Base-by-base conservation (phyloP, 2,113 vertebrate genomes). In the Tonatia bakeri region DNA sequence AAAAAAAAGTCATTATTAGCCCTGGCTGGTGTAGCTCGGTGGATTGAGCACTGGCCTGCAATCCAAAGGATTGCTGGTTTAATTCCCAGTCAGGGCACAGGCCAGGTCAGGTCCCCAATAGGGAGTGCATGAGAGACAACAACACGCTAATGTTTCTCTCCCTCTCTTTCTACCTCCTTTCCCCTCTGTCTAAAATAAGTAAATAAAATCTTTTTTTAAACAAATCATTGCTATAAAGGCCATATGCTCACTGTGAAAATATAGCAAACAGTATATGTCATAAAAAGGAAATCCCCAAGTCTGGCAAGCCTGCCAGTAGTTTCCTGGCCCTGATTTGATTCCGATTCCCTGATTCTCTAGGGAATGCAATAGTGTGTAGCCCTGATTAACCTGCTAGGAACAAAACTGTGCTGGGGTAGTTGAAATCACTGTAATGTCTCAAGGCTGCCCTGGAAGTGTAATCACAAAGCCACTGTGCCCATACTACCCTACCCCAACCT, bases 201-300 rank as follows among this genome's bases (percentile, higher is more conserved):
- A 26, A 61, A 61, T 61, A 61, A 61, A 61, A 61, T 61, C 24
- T 61, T 61, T 61, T 59, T 85, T 69, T 24, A 19, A 69, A 85
- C n/a, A 50, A 91, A 77, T 67, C 24, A 40, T 88, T 86, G 64
- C 84, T 86, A 77, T 88, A 92, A 96, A 96, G 28, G 16, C 70
- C 64, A 84, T 70, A 80, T 82, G 67, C 16, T 89, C n/a, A 56
- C 59, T 93, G 72, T 94, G 61, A 81, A 84, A 92, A 88, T 87
- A 61, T 9, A 69, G 83, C 56, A 89, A 81, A 64, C 22, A 33
- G 10, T 70, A 9, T 85, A 36, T 45, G n/a, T 83, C 87, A 83
- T 56, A 65, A 83, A 80, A 59, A 91, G 8, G 38, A 84, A 70
- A 56, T 20, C 33, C 28, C 43, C 1, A 0, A 72, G 89, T 91